Conservation (phyloP, 1,140 invertebrate genomes). For the Drosophila sp. region DNA sequence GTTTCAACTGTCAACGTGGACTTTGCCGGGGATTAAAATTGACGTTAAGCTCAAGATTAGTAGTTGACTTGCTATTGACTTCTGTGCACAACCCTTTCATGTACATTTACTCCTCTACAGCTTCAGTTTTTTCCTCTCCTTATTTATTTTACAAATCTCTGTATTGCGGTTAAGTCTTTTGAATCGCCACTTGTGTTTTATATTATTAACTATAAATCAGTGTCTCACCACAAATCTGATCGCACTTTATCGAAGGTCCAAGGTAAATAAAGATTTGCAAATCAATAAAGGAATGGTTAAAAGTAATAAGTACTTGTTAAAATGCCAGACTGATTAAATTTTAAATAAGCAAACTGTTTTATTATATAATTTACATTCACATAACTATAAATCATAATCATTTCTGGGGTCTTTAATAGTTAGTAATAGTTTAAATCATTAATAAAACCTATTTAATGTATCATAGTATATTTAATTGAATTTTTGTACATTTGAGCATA, state of each 20-base stretch:
- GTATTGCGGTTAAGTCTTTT: conserved; percentile 35
- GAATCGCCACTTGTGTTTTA: conserved; percentile 25
- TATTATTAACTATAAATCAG: conserved; percentile 28
- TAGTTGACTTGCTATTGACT: conserved; percentile 62
- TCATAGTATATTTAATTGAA: too few species aligned
- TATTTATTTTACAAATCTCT: conserved; percentile 11
- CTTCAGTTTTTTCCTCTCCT: conserved; percentile 1
- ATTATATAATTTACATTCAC: too few species aligned
- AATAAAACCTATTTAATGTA: too few species aligned
- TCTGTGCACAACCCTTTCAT: conserved; percentile 24
- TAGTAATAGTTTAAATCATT: too few species aligned
- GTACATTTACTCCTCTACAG: conserved; percentile 3
- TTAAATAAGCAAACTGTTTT: too few species aligned
- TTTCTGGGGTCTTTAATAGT: too few species aligned
- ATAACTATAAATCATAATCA: too few species aligned
- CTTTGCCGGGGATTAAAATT: conserved; percentile 67
- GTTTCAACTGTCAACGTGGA: conserved; percentile 69
- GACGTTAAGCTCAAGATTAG: conserved; percentile 76
- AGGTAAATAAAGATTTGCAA: not conserved
- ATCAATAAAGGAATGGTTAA: too few species aligned
- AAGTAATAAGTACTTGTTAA: too few species aligned
- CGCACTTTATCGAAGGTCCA: not conserved
- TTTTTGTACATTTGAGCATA: too few species aligned
- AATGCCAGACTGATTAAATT: too few species aligned
- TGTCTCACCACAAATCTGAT: conserved; percentile 13